Conservation (phyloP, 2,888 invertebrate genomes). For the Platycheirus rosarum region DNA sequence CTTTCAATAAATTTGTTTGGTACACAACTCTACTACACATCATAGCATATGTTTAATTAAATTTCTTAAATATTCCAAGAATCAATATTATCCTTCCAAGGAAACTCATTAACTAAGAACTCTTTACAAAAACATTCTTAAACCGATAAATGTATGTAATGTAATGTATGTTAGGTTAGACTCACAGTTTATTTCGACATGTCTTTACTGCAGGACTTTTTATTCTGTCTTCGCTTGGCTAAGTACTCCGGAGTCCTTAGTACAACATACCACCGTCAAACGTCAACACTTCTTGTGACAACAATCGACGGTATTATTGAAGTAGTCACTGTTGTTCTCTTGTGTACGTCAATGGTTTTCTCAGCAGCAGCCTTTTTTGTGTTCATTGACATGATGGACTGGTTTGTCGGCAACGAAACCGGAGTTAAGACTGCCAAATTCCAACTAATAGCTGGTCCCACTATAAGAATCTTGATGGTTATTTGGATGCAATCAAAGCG, state of each 20-base stretch:
- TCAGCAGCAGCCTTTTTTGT: not conserved
- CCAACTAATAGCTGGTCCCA: not conserved
- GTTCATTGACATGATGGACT: no score
- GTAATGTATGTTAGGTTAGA: no score
- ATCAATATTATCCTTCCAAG: no score
- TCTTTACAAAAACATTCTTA: no score
- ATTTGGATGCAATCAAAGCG: slow-evolving; percentile 6
- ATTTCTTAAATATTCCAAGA: no score
- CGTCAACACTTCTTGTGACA: not conserved
- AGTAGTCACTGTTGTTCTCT: not conserved
- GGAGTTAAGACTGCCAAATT: not conserved
- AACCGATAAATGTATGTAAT: not conserved
- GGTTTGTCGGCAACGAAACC: not conserved
- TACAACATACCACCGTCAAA: slow-evolving; percentile 1
- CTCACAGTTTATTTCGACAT: not conserved
- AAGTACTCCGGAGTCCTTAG: slow-evolving; percentile 11
- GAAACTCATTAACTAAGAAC: not conserved
- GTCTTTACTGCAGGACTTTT: slow-evolving; percentile 19
- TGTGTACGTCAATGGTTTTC: not conserved
- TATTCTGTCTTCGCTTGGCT: slow-evolving; percentile 2
- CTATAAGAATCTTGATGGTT: not conserved
- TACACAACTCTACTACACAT: no score
- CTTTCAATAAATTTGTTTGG: no score
- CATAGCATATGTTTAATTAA: no score
- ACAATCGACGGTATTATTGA: not conserved